A percentile compares a stretch with the other conserved stretches of the same genome.
Evolutionary conservation across 2,888 invertebrate genomes (phyloP).

Genomic region (Aspidiotus rigidus): DNA sequence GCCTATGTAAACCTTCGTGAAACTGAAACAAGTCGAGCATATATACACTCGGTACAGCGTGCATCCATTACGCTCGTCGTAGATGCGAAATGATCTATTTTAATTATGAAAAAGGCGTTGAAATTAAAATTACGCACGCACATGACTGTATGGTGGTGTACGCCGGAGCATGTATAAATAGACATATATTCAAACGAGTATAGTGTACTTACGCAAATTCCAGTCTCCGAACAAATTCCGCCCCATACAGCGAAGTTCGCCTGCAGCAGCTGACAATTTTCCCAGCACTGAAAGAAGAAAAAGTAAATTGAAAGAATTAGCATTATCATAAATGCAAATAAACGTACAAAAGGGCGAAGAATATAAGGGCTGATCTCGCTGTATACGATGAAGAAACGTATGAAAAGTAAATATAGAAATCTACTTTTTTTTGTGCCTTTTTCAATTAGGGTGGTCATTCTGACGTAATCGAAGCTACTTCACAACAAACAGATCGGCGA

Average conservation of each 20-base stretch:
- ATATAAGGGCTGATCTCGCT: too few species aligned
- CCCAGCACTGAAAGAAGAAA: conserved; percentile 34
- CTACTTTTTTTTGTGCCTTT: too few species aligned
- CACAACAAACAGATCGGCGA: too few species aligned
- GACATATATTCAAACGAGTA: conserved; percentile 2
- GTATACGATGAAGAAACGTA: too few species aligned
- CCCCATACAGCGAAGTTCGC: conserved; percentile 31
- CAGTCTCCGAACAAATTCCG: conserved; percentile 27
- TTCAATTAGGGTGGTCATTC: too few species aligned
- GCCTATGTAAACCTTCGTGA: not conserved
- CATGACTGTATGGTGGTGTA: too few species aligned
- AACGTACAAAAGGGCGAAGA: too few species aligned
- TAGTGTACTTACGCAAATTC: conserved; percentile 35
- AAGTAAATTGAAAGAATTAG: not conserved
- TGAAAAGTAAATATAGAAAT: too few species aligned
- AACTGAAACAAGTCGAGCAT: too few species aligned
- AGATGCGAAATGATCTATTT: conserved; percentile 4
- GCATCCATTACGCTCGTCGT: not conserved
- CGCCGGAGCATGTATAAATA: not conserved
- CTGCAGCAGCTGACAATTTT: conserved; percentile 34
- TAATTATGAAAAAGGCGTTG: conserved; percentile 3
- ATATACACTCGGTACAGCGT: too few species aligned
- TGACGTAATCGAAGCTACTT: too few species aligned
- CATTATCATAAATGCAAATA: not conserved
- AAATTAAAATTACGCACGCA: not conserved